These are phyloP conservation scores for Morpho deidamia DNA, from an alignment of 2,888 invertebrate genomes.

Conservation along the genomic window DNA sequence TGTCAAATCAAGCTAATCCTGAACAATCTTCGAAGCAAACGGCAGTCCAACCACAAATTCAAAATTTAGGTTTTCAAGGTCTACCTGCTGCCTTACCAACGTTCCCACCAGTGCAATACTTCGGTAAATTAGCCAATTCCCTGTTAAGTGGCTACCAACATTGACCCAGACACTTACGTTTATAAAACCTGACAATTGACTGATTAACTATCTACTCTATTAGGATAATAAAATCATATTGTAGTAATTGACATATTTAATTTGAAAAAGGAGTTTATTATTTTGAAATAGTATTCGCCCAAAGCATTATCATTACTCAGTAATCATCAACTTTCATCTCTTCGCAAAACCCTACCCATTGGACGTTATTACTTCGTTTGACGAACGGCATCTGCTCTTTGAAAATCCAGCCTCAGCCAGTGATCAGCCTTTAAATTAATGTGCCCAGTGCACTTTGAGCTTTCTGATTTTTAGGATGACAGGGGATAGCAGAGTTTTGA, in stretches of 20 bases:
- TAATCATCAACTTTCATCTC: too few species aligned
- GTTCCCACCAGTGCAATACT: slow-evolving; percentile 53
- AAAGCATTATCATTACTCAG: too few species aligned
- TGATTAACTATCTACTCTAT: not conserved
- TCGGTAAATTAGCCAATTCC: slow-evolving; percentile 52
- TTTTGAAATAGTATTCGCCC: too few species aligned
- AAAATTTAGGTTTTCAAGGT: slow-evolving; percentile 26
- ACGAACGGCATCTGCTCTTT: too few species aligned
- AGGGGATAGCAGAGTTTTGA: too few species aligned
- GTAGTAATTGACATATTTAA: not conserved
- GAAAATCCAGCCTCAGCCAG: too few species aligned
- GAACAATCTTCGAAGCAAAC: slow-evolving; percentile 12
- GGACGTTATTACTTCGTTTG: too few species aligned
- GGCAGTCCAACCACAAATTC: slow-evolving; percentile 16
- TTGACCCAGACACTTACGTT: not conserved
- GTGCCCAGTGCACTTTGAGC: too few species aligned
- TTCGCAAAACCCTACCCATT: too few species aligned
- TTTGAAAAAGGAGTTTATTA: too few species aligned
- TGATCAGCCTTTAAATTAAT: too few species aligned
- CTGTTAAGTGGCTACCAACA: slow-evolving; percentile 36
- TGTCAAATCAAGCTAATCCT: slow-evolving; percentile 2
- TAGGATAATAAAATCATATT: not conserved
- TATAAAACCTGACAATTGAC: not conserved
- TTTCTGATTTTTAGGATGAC: too few species aligned
- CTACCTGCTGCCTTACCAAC: slow-evolving; percentile 34